phyloP scores from a whole-genome alignment of 1,140 invertebrate genomes.

The Aphaenogaster floridana region DNA sequence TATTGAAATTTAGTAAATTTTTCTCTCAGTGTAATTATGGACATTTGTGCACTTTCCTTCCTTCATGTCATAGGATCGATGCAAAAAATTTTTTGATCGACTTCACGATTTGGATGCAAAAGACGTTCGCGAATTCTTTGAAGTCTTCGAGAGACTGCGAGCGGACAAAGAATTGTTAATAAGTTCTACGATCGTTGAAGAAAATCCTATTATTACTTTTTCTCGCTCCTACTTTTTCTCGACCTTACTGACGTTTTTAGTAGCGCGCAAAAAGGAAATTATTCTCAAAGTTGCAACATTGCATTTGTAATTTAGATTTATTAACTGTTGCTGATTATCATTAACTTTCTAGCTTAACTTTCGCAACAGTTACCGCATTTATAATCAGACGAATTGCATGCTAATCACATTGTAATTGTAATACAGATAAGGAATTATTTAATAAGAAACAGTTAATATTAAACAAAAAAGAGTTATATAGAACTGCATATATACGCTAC shows the following conservation, averaged over 20 bases:
- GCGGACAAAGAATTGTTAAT: conserved; percentile 31
- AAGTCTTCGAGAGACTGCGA: neutral
- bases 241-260: neutral
- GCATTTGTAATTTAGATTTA: neutral
- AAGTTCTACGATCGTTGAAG: neutral
- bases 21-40: neutral
- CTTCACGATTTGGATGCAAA: neutral
- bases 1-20: too few relatives aligned
- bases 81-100: conserved; percentile 9
- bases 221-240: neutral
- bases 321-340: conserved; percentile 10
- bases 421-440: neutral
- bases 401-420: neutral
- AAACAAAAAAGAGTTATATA: neutral
- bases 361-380: neutral
- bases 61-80: neutral
- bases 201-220: conserved; percentile 43
- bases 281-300: conserved; percentile 8
- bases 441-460: neutral
- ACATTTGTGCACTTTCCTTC: neutral
- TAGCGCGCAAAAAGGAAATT: neutral
- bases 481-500: neutral
- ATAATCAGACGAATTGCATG: neutral
- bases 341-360: conserved; percentile 8
- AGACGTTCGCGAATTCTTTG: conserved; percentile 4